phyloP scores from a whole-genome alignment of 2,888 invertebrate species.

The Eutolmus rufibarbis region DNA sequence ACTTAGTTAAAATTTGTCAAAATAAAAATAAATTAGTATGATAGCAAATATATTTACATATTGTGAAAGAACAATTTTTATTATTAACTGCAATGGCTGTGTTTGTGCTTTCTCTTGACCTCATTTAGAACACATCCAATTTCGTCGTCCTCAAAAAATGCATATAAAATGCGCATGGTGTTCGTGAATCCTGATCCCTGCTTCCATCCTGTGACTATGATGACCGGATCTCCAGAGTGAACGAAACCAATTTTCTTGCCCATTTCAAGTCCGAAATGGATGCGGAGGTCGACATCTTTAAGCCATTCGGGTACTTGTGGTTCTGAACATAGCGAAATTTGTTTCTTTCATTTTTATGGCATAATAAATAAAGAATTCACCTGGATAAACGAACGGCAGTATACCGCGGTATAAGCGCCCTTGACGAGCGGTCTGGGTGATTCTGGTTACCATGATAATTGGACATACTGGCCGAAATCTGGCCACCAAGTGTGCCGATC shows the following conservation, averaged over 20 bases:
- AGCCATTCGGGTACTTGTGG: constrained; percentile 79
- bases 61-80: too few relatives aligned
- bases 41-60: too few relatives aligned
- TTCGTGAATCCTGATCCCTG: constrained; percentile 96
- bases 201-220: constrained; percentile 96
- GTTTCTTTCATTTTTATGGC: background rate
- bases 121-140: background rate
- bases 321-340: constrained; percentile 63
- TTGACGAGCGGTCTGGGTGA: constrained; percentile 85
- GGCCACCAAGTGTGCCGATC: constrained; percentile 82
- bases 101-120: background rate
- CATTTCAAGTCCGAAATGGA: constrained; percentile 81
- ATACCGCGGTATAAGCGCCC: constrained; percentile 92
- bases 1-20: too few relatives aligned
- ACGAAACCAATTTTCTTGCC: constrained; percentile 89
- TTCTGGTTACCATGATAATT: constrained; percentile 89
- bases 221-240: constrained; percentile 83
- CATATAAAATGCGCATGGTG: constrained; percentile 92
- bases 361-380: constrained; percentile 63
- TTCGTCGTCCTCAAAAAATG: constrained; percentile 46
- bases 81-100: background rate
- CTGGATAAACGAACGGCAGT: constrained; percentile 84
- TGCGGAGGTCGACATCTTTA: constrained; percentile 88
- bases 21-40: too few relatives aligned
- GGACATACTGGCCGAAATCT: constrained; percentile 95